Evolutionary conservation across 2,113 vertebrate species (phyloP).

Genomic region (Chloebia gouldiae): DNA sequence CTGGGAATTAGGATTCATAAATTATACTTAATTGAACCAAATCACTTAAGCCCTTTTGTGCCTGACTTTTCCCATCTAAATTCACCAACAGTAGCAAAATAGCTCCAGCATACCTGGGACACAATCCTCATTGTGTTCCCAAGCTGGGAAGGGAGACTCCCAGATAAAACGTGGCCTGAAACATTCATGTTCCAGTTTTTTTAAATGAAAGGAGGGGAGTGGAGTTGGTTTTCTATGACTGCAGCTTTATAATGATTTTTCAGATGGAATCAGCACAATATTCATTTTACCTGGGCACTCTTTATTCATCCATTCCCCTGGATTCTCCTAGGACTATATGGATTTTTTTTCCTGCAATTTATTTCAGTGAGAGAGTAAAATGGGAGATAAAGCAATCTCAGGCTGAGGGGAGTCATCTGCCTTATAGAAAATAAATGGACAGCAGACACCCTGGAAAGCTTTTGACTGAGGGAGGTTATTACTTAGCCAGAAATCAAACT

Average conservation of each 20-base stretch:
- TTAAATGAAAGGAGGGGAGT: neutral
- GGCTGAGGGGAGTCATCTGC: neutral
- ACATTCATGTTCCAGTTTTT: neutral
- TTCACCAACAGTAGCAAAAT: neutral
- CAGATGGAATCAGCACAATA: neutral
- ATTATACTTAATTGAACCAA: neutral
- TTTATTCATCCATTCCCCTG: neutral
- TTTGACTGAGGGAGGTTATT: neutral
- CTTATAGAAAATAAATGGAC: neutral
- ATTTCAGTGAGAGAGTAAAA: neutral
- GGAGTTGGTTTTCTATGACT: neutral
- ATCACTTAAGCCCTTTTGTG: conserved; percentile 5
- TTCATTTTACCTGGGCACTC: neutral
- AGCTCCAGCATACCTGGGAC: neutral
- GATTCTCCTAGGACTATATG: neutral
- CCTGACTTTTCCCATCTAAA: neutral
- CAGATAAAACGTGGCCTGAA: neutral
- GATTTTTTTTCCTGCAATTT: neutral
- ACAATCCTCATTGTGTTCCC: neutral
- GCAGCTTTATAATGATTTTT: neutral
- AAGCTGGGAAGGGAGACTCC: neutral
- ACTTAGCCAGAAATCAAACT: neutral
- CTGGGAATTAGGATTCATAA: conserved; percentile 35
- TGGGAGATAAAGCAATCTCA: neutral
- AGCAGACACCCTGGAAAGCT: neutral